Base-by-base conservation (phyloP, 2,888 invertebrate genomes). In the Lasioglossum villosulum region DNA sequence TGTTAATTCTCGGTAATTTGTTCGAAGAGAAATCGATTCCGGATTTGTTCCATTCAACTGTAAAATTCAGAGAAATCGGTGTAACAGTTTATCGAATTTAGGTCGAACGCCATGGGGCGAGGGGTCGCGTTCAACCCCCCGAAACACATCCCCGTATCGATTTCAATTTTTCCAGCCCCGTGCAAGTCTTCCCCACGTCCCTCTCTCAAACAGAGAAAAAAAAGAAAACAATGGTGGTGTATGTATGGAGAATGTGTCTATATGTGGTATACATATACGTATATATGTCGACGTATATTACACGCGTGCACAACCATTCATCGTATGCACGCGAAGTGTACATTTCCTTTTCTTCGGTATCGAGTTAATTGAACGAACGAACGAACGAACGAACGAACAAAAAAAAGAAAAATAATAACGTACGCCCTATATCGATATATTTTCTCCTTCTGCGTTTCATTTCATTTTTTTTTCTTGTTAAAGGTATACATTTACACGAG, bases 401-500 rank as follows among this genome's bases (percentile, higher is more conserved):
- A 73, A 56, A 88, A 87, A 88, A 89, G 88, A 85, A 88, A 87
- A 90, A 87, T 80, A 88, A 86, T 70, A 87, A 88, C 83, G 85
- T 90, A 91, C 88, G 77, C 72, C 86, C 84, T 80, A 86, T 82
- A 86, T 83, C 82, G 80, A 85, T 83, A 87, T 85, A 87, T 89
- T 88, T 82, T 73, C 42, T 82, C 72, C 81, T 75, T 74, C 75
- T 78, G 71, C 78, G 56, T 84, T 80, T 68, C 66, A 34, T 19
- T 68, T 68, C 34, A 34, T 68, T 68, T 34, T 63, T 59, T 84
- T 90, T 70, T 70, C 23, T 70, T 70, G 83, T 90, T 86, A 86
- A 90, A 91, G 89, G 85, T 91, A 89, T 91, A 91, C 91, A 91
- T 91, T 89, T 88, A 91, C 90, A 90, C 90, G 89, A 89, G 88